Percentiles rank a stretch among this genome's conserved stretches.
Conservation (phyloP, 2,888 invertebrate species). For the Heteromyza rotundicornis region DNA sequence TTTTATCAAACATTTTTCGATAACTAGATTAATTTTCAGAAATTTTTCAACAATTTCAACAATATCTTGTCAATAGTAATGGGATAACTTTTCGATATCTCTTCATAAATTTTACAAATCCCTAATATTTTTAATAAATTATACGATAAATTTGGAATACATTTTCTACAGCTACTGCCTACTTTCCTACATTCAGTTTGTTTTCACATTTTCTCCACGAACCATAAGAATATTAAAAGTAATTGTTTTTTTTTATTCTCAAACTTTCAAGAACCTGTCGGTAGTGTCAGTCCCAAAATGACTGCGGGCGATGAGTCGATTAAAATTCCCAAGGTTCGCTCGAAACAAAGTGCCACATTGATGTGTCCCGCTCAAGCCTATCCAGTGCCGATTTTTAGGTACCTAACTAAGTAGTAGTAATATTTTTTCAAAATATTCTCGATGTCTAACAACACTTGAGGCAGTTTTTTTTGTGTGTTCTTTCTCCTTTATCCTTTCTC, state of each 20-base stretch:
- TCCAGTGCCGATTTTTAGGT: slow-evolving; percentile 78
- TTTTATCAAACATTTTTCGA: too few relatives aligned
- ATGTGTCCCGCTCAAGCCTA: slow-evolving; percentile 79
- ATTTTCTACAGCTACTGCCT: too few relatives aligned
- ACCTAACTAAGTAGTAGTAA: not conserved
- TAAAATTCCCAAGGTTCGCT: slow-evolving; percentile 59
- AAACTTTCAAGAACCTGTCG: slow-evolving; percentile 64
- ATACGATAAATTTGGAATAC: too few relatives aligned
- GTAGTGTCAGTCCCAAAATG: slow-evolving; percentile 69
- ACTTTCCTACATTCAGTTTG: too few relatives aligned
- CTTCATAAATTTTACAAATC: too few relatives aligned
- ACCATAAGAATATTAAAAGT: not conserved
- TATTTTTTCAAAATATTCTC: not conserved
- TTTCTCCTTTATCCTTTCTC: not conserved
- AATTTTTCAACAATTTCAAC: too few relatives aligned
- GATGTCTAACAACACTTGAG: slow-evolving; percentile 21
- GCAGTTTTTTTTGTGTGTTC: slow-evolving; percentile 33
- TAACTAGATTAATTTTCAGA: too few relatives aligned
- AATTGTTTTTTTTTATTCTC: not conserved
- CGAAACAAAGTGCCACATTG: slow-evolving; percentile 67
- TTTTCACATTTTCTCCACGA: not conserved
- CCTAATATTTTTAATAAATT: too few relatives aligned
- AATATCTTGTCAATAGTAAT: too few relatives aligned
- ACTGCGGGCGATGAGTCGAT: slow-evolving; percentile 69
- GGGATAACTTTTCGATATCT: too few relatives aligned